Percentiles rank a stretch among this genome's conserved stretches.
phyloP scores from a whole-genome alignment of 2,797 vertebrate genomes.

The Carapus acus region DNA sequence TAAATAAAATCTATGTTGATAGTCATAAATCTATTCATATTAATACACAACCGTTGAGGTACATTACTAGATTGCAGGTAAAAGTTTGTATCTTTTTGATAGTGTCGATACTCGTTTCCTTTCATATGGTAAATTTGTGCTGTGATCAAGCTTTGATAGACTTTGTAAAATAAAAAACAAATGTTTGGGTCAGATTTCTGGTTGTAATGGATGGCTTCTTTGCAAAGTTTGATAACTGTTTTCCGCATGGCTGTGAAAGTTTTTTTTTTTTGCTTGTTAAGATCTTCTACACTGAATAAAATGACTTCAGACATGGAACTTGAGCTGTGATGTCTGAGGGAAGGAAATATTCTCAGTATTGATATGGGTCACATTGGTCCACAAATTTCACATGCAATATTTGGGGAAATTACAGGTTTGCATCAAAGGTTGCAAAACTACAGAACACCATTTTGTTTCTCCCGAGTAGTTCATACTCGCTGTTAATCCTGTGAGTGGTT shows the following conservation, averaged over 20 bases:
- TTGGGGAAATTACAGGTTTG: too few relatives aligned
- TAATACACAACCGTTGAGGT: constrained; percentile 80
- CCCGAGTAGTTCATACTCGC: too few relatives aligned
- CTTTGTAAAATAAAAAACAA: constrained; percentile 86
- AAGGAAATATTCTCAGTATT: too few relatives aligned
- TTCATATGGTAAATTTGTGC: constrained; percentile 89
- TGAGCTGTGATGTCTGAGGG: not conserved
- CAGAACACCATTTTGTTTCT: too few relatives aligned
- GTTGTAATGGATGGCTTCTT: constrained; percentile 74
- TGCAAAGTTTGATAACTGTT: constrained; percentile 80
- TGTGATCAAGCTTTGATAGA: constrained; percentile 84
- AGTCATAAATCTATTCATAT: constrained; percentile 69
- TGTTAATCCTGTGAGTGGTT: too few relatives aligned
- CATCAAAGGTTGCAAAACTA: too few relatives aligned
- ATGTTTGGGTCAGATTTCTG: constrained; percentile 74
- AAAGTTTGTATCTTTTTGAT: constrained; percentile 92
- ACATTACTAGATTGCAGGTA: constrained; percentile 85
- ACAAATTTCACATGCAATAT: too few relatives aligned
- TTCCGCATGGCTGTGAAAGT: constrained; percentile 97
- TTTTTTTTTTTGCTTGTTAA: constrained; percentile 88
- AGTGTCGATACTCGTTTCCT: constrained; percentile 80
- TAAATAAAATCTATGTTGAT: constrained; percentile 68
- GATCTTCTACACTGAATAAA: constrained; percentile 99
- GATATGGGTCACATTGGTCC: too few relatives aligned
- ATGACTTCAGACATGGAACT: constrained; percentile 41